phyloP scores from a whole-genome alignment of 2,797 vertebrate species.

The Molossus alvarezi region DNA sequence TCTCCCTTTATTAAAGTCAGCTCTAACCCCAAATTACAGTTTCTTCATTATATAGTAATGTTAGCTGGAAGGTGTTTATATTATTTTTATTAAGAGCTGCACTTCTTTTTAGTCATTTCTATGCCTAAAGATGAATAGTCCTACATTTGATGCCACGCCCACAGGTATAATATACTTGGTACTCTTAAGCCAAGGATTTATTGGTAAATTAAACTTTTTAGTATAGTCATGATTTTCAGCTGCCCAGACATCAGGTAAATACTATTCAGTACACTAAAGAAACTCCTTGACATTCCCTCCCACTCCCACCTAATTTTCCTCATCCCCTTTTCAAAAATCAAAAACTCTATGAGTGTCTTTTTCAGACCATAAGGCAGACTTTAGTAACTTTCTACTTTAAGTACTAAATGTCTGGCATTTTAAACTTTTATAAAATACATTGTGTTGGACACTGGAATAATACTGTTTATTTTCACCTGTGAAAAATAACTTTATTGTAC shows the following conservation, averaged over 20 bases:
- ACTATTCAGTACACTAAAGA: slow-evolving; percentile 76
- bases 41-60: slow-evolving; percentile 69
- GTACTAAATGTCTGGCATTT: slow-evolving; percentile 80
- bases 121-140: slow-evolving; percentile 63
- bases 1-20: slow-evolving; percentile 64
- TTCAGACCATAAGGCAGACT: slow-evolving; percentile 79
- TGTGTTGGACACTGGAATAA: slow-evolving; percentile 81
- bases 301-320: slow-evolving; percentile 51
- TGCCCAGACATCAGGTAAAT: slow-evolving; percentile 67
- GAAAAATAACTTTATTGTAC: slow-evolving; percentile 75
- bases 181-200: slow-evolving; percentile 67
- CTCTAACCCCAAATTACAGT: slow-evolving; percentile 64
- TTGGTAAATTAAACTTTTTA: slow-evolving; percentile 65
- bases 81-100: slow-evolving; percentile 64
- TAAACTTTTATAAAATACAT: slow-evolving; percentile 78
- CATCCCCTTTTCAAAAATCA: slow-evolving; percentile 69
- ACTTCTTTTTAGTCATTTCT: slow-evolving; percentile 70
- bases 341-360: slow-evolving; percentile 75
- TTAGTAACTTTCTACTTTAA: slow-evolving; percentile 78
- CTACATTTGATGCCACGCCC: slow-evolving; percentile 65
- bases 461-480: slow-evolving; percentile 85
- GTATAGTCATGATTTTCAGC: slow-evolving; percentile 64
- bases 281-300: slow-evolving; percentile 48
- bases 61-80: slow-evolving; percentile 72
- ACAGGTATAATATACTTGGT: slow-evolving; percentile 48